Conservation (phyloP, 2,113 vertebrate species). For the Phaetusa simplex region DNA sequence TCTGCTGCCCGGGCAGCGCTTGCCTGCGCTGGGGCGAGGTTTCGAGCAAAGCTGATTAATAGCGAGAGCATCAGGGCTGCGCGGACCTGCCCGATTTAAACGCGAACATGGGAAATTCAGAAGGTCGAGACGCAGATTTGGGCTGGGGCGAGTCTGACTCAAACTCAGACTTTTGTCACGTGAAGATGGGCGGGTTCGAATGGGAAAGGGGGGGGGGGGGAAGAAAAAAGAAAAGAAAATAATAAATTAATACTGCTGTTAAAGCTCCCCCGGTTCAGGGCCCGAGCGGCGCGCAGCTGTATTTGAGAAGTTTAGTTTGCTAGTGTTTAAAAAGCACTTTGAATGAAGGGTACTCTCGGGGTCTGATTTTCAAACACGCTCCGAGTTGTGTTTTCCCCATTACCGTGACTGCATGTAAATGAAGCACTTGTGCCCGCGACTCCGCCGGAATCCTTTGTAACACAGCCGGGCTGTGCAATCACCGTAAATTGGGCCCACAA, state of each 20-base stretch:
- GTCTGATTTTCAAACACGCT: not conserved
- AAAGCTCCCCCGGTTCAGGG: not conserved
- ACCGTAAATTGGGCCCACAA: not conserved
- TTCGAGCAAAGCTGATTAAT: not conserved
- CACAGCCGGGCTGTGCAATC: not conserved
- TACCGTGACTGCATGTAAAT: not conserved
- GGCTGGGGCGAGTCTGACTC: not conserved
- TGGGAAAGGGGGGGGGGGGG: no score
- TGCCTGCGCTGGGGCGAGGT: fast-evolving
- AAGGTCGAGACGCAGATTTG: not conserved
- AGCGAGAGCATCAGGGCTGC: fast-evolving
- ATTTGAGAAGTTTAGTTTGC: not conserved
- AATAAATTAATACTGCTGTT: not conserved
- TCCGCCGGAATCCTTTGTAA: not conserved
- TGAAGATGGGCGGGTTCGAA: not conserved
- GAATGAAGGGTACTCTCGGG: not conserved
- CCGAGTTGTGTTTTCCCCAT: not conserved
- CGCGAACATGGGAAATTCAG: not conserved
- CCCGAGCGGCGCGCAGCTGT: not conserved
- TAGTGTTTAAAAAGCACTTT: not conserved
- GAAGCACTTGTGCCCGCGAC: not conserved
- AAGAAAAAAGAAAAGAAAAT: no score
- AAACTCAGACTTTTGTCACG: not conserved
- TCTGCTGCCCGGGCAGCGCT: not conserved
- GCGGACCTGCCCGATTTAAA: not conserved